These are phyloP conservation scores for Eilema caniola DNA, from an alignment of 2,888 invertebrate genomes.

Conservation along the genomic window DNA sequence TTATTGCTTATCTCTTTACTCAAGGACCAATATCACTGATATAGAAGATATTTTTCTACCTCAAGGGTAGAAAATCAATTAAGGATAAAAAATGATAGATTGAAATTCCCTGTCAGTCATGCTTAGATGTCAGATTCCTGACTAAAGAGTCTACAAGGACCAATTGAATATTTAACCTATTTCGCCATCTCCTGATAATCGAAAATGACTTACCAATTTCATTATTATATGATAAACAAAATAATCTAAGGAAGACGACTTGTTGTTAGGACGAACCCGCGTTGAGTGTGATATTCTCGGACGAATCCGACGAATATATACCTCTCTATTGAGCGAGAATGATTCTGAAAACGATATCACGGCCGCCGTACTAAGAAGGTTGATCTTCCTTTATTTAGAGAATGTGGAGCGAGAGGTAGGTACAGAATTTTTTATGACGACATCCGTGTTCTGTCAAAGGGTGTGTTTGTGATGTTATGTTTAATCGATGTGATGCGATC, in stretches of 20 bases:
- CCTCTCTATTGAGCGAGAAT: conserved; percentile 65
- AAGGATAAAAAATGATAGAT: not conserved
- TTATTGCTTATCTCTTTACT: not conserved
- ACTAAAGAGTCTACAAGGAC: not conserved
- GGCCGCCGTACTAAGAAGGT: conserved; percentile 68
- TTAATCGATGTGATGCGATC: not conserved
- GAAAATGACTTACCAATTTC: conserved; percentile 80
- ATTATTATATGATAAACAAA: conserved; percentile 62
- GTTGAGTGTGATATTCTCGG: conserved; percentile 72
- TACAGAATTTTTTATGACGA: conserved; percentile 36
- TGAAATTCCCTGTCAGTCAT: not conserved
- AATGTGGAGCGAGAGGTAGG: conserved; percentile 57
- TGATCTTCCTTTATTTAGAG: conserved; percentile 65
- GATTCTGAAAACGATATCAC: conserved; percentile 79
- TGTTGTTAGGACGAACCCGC: conserved; percentile 61
- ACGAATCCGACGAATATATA: conserved; percentile 70
- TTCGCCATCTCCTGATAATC: conserved; percentile 14
- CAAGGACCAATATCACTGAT: not conserved
- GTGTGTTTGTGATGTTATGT: conserved; percentile 20
- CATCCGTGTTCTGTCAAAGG: conserved; percentile 47
- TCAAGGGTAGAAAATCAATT: not conserved
- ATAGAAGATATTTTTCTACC: not conserved
- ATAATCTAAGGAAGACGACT: conserved; percentile 59
- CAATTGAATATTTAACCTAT: conserved; percentile 3
- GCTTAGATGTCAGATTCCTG: not conserved